Evolutionary conservation across 1,140 invertebrate genomes (phyloP).

Genomic region (Drosophila asahinai): DNA sequence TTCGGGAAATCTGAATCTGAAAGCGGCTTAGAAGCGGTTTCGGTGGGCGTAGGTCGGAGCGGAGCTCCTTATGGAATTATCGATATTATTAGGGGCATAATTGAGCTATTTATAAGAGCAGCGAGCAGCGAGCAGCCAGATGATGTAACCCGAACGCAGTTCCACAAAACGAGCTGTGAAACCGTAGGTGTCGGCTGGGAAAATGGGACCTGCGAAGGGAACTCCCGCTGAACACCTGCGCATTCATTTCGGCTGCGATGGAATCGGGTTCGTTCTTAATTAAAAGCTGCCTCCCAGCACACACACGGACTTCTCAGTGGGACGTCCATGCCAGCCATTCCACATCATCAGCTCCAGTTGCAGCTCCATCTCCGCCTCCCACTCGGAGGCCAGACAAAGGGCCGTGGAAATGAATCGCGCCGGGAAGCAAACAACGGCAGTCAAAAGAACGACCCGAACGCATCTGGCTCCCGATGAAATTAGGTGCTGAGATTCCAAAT

Average conservation of each 20-base stretch:
- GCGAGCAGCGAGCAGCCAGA: background rate
- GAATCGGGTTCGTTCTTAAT: conserved; percentile 61
- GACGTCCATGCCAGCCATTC: conserved; percentile 25
- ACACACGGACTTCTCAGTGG: conserved; percentile 50
- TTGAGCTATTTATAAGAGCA: conserved; percentile 75
- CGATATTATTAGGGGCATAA: conserved; percentile 76
- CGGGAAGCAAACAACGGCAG: conserved; percentile 45
- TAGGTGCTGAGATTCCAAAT: conserved; percentile 78
- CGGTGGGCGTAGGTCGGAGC: conserved; percentile 47
- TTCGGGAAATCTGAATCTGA: conserved; percentile 20
- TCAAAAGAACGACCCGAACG: conserved; percentile 28
- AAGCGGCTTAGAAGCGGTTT: conserved; percentile 60
- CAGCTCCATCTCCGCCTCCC: conserved; percentile 21
- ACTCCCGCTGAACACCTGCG: conserved; percentile 62
- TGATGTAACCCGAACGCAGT: conserved; percentile 46
- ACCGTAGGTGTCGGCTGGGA: conserved; percentile 72
- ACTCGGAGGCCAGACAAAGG: conserved; percentile 57
- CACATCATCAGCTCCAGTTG: conserved; percentile 9
- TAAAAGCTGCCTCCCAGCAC: conserved; percentile 76
- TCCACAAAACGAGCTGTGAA: conserved; percentile 71
- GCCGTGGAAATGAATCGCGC: conserved; percentile 64
- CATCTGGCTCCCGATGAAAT: conserved; percentile 62
- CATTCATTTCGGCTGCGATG: conserved; percentile 28
- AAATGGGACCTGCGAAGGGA: conserved; percentile 43
- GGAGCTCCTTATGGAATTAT: conserved; percentile 60